Percentiles rank a stretch among this genome's conserved stretches.
These are phyloP conservation scores for Embiotoca jacksoni DNA, from an alignment of 2,113 vertebrate genomes.

Conservation along the genomic window DNA sequence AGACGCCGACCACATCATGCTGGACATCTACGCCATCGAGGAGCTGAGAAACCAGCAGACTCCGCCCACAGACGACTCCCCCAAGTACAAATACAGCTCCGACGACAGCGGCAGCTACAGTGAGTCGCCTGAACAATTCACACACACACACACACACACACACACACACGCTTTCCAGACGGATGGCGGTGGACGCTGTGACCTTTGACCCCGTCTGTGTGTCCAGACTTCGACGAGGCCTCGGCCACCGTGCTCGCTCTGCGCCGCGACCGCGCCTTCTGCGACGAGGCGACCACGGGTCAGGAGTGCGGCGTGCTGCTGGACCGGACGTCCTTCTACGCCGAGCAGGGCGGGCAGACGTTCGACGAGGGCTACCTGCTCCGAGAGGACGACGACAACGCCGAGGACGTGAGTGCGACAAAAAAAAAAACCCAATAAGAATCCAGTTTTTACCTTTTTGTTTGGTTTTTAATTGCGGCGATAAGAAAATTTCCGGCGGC, in stretches of 20 bases:
- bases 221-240: slow-evolving; percentile 85
- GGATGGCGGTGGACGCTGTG: too few species aligned
- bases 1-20: slow-evolving; percentile 93
- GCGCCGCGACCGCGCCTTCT: slow-evolving; percentile 91
- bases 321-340: slow-evolving; percentile 95
- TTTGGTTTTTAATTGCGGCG: slow-evolving; percentile 3
- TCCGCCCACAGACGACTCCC: slow-evolving; percentile 89
- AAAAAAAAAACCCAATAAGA: slow-evolving; percentile 22
- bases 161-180: not conserved
- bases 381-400: slow-evolving; percentile 88
- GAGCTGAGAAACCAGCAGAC: slow-evolving; percentile 89
- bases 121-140: slow-evolving; percentile 27
- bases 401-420: slow-evolving; percentile 88
- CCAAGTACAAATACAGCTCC: slow-evolving; percentile 90
- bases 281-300: slow-evolving; percentile 90
- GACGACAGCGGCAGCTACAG: slow-evolving; percentile 86
- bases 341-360: slow-evolving; percentile 97
- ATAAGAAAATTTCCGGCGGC: not conserved
- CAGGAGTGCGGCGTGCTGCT: slow-evolving; percentile 96
- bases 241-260: slow-evolving; percentile 91
- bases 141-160: too few species aligned
- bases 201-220: not conserved
- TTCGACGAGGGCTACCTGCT: slow-evolving; percentile 96
- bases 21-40: slow-evolving; percentile 98
- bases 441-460: not conserved